Evolutionary conservation across 2,888 invertebrate genomes (phyloP).

Genomic region (Leptinotarsa tumamoca): DNA sequence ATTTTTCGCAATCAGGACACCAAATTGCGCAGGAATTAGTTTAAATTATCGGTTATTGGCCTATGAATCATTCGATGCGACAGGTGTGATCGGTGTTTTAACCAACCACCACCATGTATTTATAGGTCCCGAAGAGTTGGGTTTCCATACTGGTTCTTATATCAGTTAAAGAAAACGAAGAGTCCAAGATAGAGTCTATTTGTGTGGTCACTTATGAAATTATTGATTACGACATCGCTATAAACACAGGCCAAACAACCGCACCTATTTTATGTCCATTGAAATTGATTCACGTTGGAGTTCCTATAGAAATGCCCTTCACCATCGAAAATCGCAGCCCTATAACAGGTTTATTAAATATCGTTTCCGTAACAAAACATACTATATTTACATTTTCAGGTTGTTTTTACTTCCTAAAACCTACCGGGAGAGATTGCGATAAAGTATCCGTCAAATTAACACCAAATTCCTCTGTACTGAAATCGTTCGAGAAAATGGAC

Average conservation of each 20-base stretch:
- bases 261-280: conserved; percentile 58
- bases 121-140: conserved; percentile 46
- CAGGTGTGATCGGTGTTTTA: background rate
- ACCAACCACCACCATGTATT: background rate
- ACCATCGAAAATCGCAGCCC: conserved; percentile 59
- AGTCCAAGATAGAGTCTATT: conserved; percentile 44
- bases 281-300: conserved; percentile 57
- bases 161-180: conserved; percentile 31
- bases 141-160: conserved; percentile 53
- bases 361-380: background rate
- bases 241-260: conserved; percentile 53
- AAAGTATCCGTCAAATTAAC: conserved; percentile 56
- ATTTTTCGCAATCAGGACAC: too few species aligned
- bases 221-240: conserved; percentile 51
- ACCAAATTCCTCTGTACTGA: conserved; percentile 58
- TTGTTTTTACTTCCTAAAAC: conserved; percentile 55
- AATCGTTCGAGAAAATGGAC: conserved; percentile 47
- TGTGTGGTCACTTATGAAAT: conserved; percentile 58
- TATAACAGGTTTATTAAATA: conserved; percentile 39
- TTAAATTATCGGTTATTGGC: too few species aligned
- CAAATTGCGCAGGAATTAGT: too few species aligned
- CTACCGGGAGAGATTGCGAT: conserved; percentile 56
- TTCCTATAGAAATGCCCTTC: conserved; percentile 53
- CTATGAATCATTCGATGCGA: too few species aligned
- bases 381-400: conserved; percentile 38